Base-by-base conservation (phyloP, 2,888 invertebrate species). In the Mesochorus sp. region DNA sequence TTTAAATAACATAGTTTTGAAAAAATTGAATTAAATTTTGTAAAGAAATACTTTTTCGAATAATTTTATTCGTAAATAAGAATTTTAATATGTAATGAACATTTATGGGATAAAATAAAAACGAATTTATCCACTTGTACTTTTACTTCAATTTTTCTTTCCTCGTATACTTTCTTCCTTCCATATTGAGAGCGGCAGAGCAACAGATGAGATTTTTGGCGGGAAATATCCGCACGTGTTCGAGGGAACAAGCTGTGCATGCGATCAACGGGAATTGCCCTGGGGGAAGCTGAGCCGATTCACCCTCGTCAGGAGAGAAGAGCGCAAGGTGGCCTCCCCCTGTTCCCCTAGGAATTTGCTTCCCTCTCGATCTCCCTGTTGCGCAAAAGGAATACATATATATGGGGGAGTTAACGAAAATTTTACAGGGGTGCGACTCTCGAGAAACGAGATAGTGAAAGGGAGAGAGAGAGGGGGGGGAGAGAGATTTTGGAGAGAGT, bases 231-330 rank as follows among this genome's bases (percentile, higher is more conserved):
- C 24, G 6, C 14, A 6, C 6, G 55, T 31, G 39, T 12, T 17
- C 24, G 34, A 37, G 21, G 59, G 55, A 44, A 37, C 37, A 31
- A 61, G 53, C 37, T 37, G 61, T 67, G 53, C 34, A 37, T 34
- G 47, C 57, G 39, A 66, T 39, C 24, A 59, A 61, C 51, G 57
- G 68, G 73, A 68, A 73, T 73, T 78, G n/a, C n/a, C 73, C 77
- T 73, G 59, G 42, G 68, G 62, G 47, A 31, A 61, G 53, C 59
- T 28, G 26, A 6, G 44, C 47, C 34, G 44, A 34, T 74, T 75
- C 64, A 68, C 49, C 62, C 73, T 78, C 55, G 57, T 77, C 31
- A 49, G n/a, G 31, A 49, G 73, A 57, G 49, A 59, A 6, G 24
- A 57, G 73, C 62, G 77, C 73, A 78, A 73, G 73, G 77, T 78